Evolutionary conservation across 2,113 vertebrate species (phyloP), one percentile per base, ranked within the genome.

Genomic region (Notarius lentiginosus): DNA sequence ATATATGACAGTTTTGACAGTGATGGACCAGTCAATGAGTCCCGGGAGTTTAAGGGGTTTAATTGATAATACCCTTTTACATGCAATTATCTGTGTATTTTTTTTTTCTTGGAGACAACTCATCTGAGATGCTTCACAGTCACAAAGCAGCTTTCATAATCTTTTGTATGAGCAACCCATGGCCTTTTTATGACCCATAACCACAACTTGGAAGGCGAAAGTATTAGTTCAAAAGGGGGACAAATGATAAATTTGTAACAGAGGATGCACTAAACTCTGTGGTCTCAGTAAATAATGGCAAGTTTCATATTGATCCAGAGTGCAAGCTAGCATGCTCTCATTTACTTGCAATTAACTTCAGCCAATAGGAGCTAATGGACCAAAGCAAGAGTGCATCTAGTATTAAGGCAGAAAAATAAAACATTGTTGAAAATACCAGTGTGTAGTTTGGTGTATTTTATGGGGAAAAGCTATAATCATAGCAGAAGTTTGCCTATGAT

Each of bases 81-180:
- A 75, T 41, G 22, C 41, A 51, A 0, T 22, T 17, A 73, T 47
- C 41, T 20, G 18, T 73, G 70, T 22, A 8, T 0, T 47, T 17
- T 47, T 17, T 30, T 20, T 73, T 41, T 70, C 72, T 75, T 75
- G 18, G 34, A 47, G 9, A 49, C 8, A 49, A 9, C 30, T 79
- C 6, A 55, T 79, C 17, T 34, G 27, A 56, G 55, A 58, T 34
- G 77, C n/a, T 7, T 58, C 77, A 34, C 8, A 51, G 51, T 79
- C 51, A 12, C 24, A 55, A 55, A 27, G 11, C 49, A 77, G 55
- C 75, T 76, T 51, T 76, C 72, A 51, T 24, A 77, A 77, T 77
- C 22, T 30, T 83, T 83, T 85, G 79, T 34, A 51, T 65, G 63
- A 27, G 79, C n/a, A 80, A 92, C 89, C 91, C 85, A 72, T 87